Conservation (phyloP, 2,797 vertebrate genomes). For the Allochrocebus solatus region DNA sequence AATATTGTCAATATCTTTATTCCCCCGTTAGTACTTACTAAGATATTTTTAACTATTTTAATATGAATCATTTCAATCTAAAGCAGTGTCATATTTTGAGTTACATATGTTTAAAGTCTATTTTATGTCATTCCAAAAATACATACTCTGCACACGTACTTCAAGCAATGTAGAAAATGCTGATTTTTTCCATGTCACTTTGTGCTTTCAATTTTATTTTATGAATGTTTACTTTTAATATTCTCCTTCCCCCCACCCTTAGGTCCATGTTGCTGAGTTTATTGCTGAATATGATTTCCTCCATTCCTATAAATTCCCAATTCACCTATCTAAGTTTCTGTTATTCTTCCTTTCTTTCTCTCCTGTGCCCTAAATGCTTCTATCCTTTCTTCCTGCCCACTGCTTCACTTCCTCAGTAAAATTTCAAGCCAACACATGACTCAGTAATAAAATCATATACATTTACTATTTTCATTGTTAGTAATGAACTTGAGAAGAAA, state of each 20-base stretch:
- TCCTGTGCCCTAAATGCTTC: background rate
- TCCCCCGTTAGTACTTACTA: background rate
- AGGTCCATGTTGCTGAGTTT: background rate
- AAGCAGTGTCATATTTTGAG: slow-evolving; percentile 39
- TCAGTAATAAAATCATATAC: background rate
- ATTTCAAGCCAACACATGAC: background rate
- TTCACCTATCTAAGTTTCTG: background rate
- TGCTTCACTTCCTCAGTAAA: background rate
- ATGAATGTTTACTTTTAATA: slow-evolving; percentile 52
- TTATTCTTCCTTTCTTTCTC: background rate
- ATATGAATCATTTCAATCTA: background rate
- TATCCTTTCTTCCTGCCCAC: background rate
- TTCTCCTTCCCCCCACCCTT: background rate
- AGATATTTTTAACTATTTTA: slow-evolving; percentile 17
- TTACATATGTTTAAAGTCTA: background rate
- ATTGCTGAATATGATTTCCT: background rate
- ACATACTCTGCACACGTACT: background rate
- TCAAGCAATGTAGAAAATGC: slow-evolving; percentile 19
- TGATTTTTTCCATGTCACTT: slow-evolving; percentile 19
- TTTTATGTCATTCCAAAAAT: slow-evolving; percentile 50
- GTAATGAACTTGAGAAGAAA: background rate
- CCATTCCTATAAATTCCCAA: background rate
- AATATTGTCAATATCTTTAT: background rate
- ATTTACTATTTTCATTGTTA: background rate
- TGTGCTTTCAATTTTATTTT: slow-evolving; percentile 11